Evolutionary conservation across 2,113 vertebrate genomes (phyloP).

Genomic region (Mustelus asterias): DNA sequence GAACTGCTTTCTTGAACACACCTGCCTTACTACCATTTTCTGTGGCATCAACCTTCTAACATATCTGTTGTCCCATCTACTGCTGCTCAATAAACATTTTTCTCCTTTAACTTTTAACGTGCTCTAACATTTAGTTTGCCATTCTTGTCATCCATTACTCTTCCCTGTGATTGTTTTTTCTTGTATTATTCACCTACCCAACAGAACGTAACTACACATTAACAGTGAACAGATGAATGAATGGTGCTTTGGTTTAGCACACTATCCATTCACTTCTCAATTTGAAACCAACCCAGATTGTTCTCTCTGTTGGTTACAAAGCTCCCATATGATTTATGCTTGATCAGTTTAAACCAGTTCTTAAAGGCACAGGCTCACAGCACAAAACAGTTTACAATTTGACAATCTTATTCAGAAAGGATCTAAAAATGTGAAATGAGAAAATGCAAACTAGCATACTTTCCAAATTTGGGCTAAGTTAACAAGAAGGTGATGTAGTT

Average conservation of each 20-base stretch:
- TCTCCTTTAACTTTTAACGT: neutral
- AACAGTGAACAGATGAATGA: neutral
- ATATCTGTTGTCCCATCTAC: neutral
- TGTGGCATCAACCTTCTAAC: neutral
- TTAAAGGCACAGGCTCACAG: neutral
- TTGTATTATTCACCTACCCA: neutral
- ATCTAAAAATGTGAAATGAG: neutral
- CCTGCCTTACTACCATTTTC: neutral
- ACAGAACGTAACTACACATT: neutral
- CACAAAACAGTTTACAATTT: neutral
- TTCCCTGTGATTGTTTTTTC: slow-evolving; percentile 1
- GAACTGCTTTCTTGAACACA: neutral
- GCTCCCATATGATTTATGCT: neutral
- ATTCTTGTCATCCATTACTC: neutral
- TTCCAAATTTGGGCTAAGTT: neutral
- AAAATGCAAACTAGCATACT: neutral
- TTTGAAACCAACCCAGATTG: neutral
- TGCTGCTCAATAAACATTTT: neutral
- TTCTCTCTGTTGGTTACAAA: neutral
- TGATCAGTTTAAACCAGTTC: neutral
- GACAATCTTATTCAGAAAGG: neutral
- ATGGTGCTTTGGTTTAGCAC: neutral
- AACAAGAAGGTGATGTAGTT: neutral
- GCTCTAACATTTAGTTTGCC: neutral
- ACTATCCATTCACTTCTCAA: neutral